Percentiles rank a stretch among this genome's conserved stretches.
phyloP scores from a whole-genome alignment of 2,113 vertebrate species.

The Sander lucioperca region DNA sequence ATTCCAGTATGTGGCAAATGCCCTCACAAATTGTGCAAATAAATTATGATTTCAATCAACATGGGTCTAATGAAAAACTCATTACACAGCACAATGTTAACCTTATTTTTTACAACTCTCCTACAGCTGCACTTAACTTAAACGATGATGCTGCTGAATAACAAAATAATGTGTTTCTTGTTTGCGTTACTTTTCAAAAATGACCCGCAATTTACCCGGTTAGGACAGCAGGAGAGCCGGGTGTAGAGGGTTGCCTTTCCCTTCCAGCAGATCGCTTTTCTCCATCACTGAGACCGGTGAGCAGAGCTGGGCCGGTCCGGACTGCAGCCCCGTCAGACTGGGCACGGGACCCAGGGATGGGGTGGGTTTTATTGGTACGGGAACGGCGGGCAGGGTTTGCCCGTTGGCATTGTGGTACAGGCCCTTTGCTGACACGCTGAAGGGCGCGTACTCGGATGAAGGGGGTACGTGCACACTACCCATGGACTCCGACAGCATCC shows the following conservation, averaged over 20 bases:
- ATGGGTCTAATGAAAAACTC: constrained; percentile 59
- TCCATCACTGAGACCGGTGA: constrained; percentile 84
- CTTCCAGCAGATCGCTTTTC: constrained; percentile 84
- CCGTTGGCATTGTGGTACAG: constrained; percentile 88
- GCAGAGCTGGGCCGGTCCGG: constrained; percentile 84
- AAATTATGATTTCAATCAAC: constrained; percentile 69
- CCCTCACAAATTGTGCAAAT: constrained; percentile 77
- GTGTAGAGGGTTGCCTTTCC: constrained; percentile 86
- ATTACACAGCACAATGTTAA: constrained; percentile 61
- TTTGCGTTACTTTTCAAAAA: constrained; percentile 33
- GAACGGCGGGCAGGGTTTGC: constrained; percentile 92
- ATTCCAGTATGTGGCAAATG: constrained; percentile 69
- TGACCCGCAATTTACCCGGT: constrained; percentile 50
- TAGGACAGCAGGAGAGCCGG: constrained; percentile 89
- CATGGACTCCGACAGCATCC: constrained; percentile 91
- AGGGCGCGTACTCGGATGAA: constrained; percentile 91
- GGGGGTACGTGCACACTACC: constrained; percentile 83
- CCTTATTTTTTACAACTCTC: constrained; percentile 47
- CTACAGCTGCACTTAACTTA: constrained; percentile 38
- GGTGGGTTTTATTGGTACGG: constrained; percentile 95
- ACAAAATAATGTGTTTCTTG: constrained; percentile 29
- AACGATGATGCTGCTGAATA: constrained; percentile 23
- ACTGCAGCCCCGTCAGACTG: constrained; percentile 85
- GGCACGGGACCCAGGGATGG: constrained; percentile 87
- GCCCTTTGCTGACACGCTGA: constrained; percentile 92